These are phyloP conservation scores for Euphydryas editha DNA, from an alignment of 2,888 invertebrate genomes.

Conservation along the genomic window DNA sequence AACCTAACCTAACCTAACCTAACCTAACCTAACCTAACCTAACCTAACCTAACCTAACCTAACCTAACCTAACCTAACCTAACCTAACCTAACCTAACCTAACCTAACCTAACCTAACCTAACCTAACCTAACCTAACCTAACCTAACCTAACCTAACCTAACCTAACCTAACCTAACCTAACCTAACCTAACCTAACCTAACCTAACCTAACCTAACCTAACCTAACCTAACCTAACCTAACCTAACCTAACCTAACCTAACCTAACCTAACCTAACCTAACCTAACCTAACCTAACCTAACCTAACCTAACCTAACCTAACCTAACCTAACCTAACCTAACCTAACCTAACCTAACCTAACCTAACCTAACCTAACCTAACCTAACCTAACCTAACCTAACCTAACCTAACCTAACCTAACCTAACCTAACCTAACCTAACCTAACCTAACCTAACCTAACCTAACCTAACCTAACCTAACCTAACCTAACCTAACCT, in stretches of 20 bases:
- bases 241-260: conserved; percentile 18
- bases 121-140: conserved; percentile 15
- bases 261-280: conserved; percentile 29
- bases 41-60: conserved; percentile 36
- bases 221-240: conserved; percentile 17
- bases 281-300: conserved; percentile 25
- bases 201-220: conserved; percentile 19
- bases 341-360: conserved; percentile 35
- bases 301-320: conserved; percentile 38
- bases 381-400: conserved; percentile 44
- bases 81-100: conserved; percentile 36
- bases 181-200: conserved; percentile 35
- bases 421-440: conserved; percentile 33
- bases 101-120: conserved; percentile 37
- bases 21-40: conserved; percentile 30
- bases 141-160: conserved; percentile 20
- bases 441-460: conserved; percentile 19
- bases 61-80: conserved; percentile 35
- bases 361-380: conserved; percentile 44
- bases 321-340: conserved; percentile 40
- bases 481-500: conserved; percentile 31
- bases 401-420: conserved; percentile 42
- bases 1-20: no score
- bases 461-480: conserved; percentile 14
- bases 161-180: conserved; percentile 36